phyloP scores from a whole-genome alignment of 1,140 invertebrate genomes.

The Lordiphosa clarofinis region DNA sequence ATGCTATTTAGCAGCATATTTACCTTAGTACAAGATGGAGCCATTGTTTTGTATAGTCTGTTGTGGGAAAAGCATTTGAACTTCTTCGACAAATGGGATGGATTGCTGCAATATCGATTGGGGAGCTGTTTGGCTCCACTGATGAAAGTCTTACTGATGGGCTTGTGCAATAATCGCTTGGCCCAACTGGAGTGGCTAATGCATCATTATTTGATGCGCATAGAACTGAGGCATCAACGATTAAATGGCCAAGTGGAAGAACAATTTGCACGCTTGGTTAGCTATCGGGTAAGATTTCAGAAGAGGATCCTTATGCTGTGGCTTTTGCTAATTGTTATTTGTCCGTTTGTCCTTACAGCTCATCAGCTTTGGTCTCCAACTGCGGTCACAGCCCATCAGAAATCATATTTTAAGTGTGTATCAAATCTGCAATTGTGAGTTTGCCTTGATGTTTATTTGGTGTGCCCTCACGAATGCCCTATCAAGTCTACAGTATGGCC shows the following conservation, averaged over 20 bases:
- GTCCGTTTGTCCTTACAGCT: neutral
- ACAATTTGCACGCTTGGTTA: neutral
- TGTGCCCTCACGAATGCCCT: conserved; percentile 11
- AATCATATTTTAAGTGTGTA: conserved; percentile 18
- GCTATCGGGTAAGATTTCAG: conserved; percentile 2
- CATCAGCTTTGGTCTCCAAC: conserved; percentile 4
- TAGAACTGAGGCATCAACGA: conserved; percentile 5
- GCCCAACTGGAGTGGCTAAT: neutral
- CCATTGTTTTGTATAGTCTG: conserved; percentile 2
- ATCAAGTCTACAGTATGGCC: conserved; percentile 6
- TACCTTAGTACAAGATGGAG: neutral
- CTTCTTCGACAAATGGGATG: conserved; percentile 1
- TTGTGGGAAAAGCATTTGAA: neutral
- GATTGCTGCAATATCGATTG: neutral
- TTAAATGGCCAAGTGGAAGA: neutral
- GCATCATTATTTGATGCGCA: conserved; percentile 4
- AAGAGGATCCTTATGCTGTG: neutral
- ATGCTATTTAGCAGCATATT: conserved; percentile 4
- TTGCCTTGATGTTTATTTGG: conserved; percentile 17
- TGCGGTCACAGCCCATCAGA: conserved; percentile 6
- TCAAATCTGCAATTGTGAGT: conserved; percentile 15
- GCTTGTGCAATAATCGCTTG: conserved; percentile 13
- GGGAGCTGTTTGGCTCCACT: conserved; percentile 1
- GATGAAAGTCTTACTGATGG: conserved; percentile 10
- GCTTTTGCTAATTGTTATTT: too few relatives aligned